Evolutionary conservation across 2,113 vertebrate species (phyloP).

Genomic region (Anser cygnoides): DNA sequence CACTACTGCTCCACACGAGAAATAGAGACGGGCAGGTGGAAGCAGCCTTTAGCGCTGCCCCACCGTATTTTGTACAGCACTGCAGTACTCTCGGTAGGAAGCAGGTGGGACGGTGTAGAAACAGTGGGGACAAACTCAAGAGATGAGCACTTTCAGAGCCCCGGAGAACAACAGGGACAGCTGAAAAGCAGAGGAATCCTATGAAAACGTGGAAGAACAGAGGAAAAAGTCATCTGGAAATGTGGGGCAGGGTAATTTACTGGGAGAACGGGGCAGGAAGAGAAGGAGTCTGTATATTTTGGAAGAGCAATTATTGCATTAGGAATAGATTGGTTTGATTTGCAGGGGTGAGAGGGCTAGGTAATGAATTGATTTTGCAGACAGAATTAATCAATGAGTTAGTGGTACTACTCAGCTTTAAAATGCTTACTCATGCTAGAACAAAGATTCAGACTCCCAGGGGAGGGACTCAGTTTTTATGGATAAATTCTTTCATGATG

Average conservation of each 20-base stretch:
- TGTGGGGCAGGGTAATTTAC: background rate
- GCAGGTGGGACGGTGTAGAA: background rate
- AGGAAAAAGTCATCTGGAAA: background rate
- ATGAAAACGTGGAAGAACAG: background rate
- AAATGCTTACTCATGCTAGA: background rate
- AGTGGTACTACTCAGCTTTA: background rate
- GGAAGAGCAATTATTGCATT: background rate
- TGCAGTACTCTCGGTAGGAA: background rate
- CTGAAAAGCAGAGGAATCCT: background rate
- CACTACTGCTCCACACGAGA: background rate
- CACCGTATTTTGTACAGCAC: background rate
- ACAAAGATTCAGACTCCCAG: background rate
- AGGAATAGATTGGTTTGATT: background rate
- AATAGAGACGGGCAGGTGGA: background rate
- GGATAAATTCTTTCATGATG: background rate
- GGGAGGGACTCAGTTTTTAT: background rate
- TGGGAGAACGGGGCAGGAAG: background rate
- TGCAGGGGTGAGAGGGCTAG: background rate
- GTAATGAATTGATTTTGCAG: background rate
- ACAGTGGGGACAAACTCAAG: background rate
- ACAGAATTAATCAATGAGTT: slow-evolving; percentile 5
- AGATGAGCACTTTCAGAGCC: accelerated
- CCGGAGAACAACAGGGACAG: background rate
- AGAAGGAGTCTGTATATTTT: background rate
- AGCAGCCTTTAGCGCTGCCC: background rate